These are phyloP conservation scores for Todiramphus chloris DNA, from an alignment of 2,113 vertebrate species.

Conservation along the genomic window DNA sequence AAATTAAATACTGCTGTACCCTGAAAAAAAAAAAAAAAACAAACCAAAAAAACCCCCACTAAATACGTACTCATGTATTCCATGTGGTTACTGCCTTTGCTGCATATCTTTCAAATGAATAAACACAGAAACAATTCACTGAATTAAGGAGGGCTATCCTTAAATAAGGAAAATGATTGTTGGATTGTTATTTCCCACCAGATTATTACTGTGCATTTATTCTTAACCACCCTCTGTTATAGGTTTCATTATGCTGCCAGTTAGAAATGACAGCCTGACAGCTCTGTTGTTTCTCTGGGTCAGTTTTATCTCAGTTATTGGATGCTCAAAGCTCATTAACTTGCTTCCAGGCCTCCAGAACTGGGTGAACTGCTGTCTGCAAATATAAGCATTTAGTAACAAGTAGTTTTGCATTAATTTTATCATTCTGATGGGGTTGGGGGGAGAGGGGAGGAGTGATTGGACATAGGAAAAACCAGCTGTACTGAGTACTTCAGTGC, in stretches of 20 bases:
- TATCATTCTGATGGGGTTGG: background rate
- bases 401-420: background rate
- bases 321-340: slow-evolving; percentile 41
- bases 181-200: background rate
- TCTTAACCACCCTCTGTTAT: background rate
- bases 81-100: background rate
- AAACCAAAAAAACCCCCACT: background rate
- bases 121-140: background rate
- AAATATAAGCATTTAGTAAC: background rate
- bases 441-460: rapidly evolving
- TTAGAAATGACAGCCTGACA: slow-evolving; percentile 34
- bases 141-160: slow-evolving; percentile 2
- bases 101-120: background rate
- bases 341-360: slow-evolving; percentile 12
- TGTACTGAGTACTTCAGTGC: background rate
- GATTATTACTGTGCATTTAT: slow-evolving; percentile 11
- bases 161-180: slow-evolving; percentile 1
- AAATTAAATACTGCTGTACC: background rate
- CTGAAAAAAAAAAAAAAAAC: background rate
- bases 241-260: slow-evolving; percentile 20
- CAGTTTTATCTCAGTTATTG: slow-evolving; percentile 50
- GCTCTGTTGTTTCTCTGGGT: slow-evolving; percentile 23
- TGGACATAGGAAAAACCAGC: background rate
- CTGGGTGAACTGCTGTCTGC: background rate
- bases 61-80: background rate